These are phyloP conservation scores for Phorcus lineatus DNA, from an alignment of 2,888 invertebrate genomes.

Conservation along the genomic window DNA sequence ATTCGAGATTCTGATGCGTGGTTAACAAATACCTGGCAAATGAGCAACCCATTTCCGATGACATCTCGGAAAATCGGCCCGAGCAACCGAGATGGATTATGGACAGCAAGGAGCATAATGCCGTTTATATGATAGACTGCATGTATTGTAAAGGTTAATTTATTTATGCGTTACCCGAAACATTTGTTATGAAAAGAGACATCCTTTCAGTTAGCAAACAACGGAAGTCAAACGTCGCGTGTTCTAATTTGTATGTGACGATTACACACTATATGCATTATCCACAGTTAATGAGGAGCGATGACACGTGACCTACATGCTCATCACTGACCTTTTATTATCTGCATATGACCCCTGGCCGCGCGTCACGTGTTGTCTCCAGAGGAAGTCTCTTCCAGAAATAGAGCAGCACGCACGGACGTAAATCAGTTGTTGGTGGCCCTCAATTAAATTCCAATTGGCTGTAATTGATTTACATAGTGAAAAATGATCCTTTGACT, in stretches of 20 bases:
- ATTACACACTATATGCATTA: not conserved
- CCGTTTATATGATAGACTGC: no score
- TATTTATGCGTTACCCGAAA: no score
- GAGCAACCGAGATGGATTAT: no score
- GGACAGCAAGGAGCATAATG: no score
- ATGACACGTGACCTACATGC: slow-evolving; percentile 18
- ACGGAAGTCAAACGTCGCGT: no score
- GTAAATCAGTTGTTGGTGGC: not conserved
- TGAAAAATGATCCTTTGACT: slow-evolving; percentile 18
- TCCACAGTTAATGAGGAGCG: not conserved
- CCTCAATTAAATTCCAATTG: slow-evolving; percentile 19
- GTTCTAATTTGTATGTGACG: not conserved
- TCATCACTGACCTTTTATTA: slow-evolving; percentile 10
- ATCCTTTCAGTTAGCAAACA: no score
- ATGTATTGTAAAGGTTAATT: no score
- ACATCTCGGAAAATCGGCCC: no score
- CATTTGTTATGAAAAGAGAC: no score
- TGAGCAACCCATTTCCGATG: no score
- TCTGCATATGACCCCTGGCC: not conserved
- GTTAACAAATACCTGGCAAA: no score
- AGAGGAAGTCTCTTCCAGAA: not conserved
- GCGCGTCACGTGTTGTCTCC: not conserved
- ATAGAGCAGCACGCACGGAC: slow-evolving; percentile 6
- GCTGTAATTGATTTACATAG: slow-evolving; percentile 6
- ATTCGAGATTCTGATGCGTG: no score